Conservation (phyloP, 2,797 vertebrate species). For the Hemitrygon akajei region DNA sequence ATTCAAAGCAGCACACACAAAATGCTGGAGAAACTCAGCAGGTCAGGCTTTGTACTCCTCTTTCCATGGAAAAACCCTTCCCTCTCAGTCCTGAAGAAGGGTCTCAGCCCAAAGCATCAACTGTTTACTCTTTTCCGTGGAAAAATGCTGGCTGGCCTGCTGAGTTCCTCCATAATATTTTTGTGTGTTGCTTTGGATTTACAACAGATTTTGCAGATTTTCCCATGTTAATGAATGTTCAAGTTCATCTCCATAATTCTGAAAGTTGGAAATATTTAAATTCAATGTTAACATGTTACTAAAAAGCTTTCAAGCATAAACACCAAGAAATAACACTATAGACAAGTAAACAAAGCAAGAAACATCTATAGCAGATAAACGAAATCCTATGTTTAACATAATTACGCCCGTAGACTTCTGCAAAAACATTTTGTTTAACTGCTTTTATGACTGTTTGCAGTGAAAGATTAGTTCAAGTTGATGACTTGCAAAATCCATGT, state of each 20-base stretch:
- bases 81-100: too few relatives aligned
- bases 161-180: too few relatives aligned
- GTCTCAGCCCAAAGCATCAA: too few relatives aligned
- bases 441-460: background rate
- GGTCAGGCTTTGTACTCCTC: too few relatives aligned
- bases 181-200: too few relatives aligned
- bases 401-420: background rate
- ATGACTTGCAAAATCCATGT: background rate
- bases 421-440: background rate
- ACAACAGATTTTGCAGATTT: too few relatives aligned
- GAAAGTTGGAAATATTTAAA: background rate
- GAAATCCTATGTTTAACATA: background rate
- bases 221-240: background rate
- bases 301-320: background rate
- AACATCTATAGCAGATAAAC: background rate
- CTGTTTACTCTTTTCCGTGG: too few relatives aligned
- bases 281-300: background rate
- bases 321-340: background rate
- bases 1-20: background rate
- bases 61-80: too few relatives aligned
- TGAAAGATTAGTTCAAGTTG: background rate
- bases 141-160: too few relatives aligned
- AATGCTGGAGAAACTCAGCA: too few relatives aligned
- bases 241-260: background rate
- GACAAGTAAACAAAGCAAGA: background rate